Evolutionary conservation across 53 echinoderm and acorn worm genomes (phyloP).

Genomic region (Temnopleurus reevesii): DNA sequence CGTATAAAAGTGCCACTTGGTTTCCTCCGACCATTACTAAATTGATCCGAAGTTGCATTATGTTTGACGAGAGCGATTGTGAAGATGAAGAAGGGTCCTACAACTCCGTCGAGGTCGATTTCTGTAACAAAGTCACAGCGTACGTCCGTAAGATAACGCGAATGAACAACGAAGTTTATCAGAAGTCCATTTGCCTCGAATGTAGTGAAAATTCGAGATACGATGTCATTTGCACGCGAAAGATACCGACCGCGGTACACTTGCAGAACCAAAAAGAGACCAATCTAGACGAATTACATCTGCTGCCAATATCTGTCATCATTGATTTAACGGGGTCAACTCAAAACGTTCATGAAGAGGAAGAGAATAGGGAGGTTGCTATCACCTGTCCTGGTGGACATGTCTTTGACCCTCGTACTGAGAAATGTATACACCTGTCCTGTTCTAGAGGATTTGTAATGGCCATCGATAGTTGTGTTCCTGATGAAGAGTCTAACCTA

Average conservation of each 20-base stretch:
- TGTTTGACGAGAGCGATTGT: background rate
- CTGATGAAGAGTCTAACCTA: background rate
- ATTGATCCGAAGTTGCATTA: background rate
- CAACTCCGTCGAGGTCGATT: background rate
- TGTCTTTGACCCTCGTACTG: slow-evolving; percentile 32
- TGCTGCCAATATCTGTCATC: slow-evolving; percentile 35
- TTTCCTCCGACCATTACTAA: background rate
- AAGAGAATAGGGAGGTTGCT: background rate
- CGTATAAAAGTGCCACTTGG: background rate
- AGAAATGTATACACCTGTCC: slow-evolving; percentile 18
- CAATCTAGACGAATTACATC: background rate
- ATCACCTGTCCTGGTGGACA: slow-evolving; percentile 17
- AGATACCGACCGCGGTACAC: background rate
- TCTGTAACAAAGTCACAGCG: background rate
- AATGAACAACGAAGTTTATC: background rate
- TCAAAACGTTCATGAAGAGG: background rate
- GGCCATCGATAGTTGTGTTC: background rate
- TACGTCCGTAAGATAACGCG: background rate
- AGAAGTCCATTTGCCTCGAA: background rate
- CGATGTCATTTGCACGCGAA: background rate
- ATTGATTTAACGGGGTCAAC: slow-evolving; percentile 41
- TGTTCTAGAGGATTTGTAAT: slow-evolving; percentile 37
- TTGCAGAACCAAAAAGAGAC: background rate
- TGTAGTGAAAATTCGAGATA: background rate
- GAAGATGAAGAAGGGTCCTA: no score